Percentiles rank a stretch among this genome's conserved stretches.
These are phyloP conservation scores for Nicator chloris DNA, from an alignment of 2,113 vertebrate genomes.

Conservation along the genomic window DNA sequence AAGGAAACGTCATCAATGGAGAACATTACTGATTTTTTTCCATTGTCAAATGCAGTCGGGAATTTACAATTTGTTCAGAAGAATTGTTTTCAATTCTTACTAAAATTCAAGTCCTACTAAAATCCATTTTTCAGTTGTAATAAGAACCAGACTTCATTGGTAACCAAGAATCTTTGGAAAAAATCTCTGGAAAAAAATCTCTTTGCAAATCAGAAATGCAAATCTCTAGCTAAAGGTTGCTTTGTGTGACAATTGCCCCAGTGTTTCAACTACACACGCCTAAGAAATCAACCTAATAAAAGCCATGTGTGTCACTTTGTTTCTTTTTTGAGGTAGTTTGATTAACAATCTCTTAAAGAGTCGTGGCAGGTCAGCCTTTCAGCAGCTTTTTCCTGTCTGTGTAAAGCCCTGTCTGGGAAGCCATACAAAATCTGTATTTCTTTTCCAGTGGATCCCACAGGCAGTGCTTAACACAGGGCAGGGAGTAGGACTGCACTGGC, in stretches of 20 bases:
- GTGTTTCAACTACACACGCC: background rate
- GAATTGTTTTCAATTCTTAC: background rate
- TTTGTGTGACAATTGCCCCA: background rate
- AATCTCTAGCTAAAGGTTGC: background rate
- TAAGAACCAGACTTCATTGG: background rate
- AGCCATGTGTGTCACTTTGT: background rate
- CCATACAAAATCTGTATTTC: background rate
- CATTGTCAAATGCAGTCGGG: background rate
- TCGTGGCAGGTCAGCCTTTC: background rate
- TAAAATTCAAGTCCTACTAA: background rate
- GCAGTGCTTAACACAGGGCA: background rate
- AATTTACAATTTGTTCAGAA: background rate
- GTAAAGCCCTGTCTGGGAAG: background rate
- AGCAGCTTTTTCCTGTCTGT: background rate
- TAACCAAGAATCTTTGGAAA: background rate
- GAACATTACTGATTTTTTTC: background rate
- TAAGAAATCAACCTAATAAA: background rate
- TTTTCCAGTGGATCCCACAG: background rate
- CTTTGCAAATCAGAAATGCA: background rate
- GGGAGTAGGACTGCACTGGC: background rate
- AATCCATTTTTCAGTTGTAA: background rate
- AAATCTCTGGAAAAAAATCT: background rate
- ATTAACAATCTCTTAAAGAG: background rate
- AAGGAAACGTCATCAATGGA: background rate
- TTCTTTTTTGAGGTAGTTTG: background rate